Evolutionary conservation across 2,797 vertebrate genomes (phyloP).

Genomic region (Falco biarmicus): DNA sequence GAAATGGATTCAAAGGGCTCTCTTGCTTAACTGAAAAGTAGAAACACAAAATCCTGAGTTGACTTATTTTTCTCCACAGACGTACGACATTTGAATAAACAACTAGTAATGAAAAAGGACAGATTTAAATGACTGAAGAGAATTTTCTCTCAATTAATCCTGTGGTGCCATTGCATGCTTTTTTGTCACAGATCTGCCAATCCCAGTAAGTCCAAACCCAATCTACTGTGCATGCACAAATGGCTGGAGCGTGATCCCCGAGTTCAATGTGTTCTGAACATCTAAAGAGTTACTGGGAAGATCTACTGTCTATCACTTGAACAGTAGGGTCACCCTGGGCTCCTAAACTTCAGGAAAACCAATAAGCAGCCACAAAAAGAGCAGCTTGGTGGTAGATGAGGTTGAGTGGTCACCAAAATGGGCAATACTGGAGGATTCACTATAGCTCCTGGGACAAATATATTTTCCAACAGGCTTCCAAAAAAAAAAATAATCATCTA

Average conservation of each 20-base stretch:
- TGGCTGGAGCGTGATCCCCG: background rate
- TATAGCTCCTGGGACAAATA: background rate
- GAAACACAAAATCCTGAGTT: background rate
- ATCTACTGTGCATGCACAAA: background rate
- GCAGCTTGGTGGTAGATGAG: background rate
- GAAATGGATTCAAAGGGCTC: background rate
- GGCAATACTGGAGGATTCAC: background rate
- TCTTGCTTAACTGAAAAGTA: background rate
- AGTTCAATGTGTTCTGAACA: background rate
- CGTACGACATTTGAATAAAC: background rate
- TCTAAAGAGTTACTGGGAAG: background rate
- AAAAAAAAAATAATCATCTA: background rate
- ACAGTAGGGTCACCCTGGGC: background rate
- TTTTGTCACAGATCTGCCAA: background rate
- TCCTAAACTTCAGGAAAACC: background rate
- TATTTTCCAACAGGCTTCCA: background rate
- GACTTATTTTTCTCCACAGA: background rate
- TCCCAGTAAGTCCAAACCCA: background rate
- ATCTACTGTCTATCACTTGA: fast-evolving
- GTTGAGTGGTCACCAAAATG: background rate
- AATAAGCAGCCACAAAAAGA: background rate
- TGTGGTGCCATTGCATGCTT: background rate
- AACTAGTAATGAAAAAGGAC: background rate
- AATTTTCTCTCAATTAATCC: background rate
- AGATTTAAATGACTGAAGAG: background rate